Percentiles rank a stretch among this genome's conserved stretches.
These are phyloP conservation scores for Vidua chalybeata DNA, from an alignment of 2,113 vertebrate genomes.

Conservation along the genomic window DNA sequence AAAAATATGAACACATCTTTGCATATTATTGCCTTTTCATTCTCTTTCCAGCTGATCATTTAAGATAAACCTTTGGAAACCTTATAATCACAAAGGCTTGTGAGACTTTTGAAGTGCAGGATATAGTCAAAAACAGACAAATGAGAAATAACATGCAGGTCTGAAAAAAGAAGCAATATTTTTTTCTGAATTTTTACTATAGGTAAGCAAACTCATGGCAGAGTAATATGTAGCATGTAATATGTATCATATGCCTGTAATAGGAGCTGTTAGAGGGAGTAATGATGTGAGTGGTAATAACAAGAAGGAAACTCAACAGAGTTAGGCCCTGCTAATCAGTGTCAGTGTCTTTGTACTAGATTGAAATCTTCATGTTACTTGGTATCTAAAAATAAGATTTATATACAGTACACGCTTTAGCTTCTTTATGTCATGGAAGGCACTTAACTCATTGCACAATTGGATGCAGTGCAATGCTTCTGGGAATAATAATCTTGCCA, in stretches of 20 bases:
- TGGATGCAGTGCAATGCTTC: not conserved
- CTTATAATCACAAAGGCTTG: not conserved
- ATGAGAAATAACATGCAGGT: not conserved
- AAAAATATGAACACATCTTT: not conserved
- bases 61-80: not conserved
- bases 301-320: not conserved
- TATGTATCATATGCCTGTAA: not conserved
- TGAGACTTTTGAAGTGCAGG: not conserved
- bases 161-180: not conserved
- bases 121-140: not conserved
- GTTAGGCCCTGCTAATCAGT: not conserved
- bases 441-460: not conserved
- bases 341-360: not conserved
- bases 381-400: not conserved
- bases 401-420: not conserved
- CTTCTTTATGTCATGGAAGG: not conserved
- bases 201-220: not conserved
- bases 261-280: not conserved
- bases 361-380: not conserved
- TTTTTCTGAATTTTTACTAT: not conserved
- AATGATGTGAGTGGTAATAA: not conserved
- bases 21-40: not conserved
- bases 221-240: accelerated
- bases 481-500: not conserved
- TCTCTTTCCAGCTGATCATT: not conserved